Evolutionary conservation across 2,113 vertebrate species (phyloP).

Genomic region (Aegotheles bennettii): DNA sequence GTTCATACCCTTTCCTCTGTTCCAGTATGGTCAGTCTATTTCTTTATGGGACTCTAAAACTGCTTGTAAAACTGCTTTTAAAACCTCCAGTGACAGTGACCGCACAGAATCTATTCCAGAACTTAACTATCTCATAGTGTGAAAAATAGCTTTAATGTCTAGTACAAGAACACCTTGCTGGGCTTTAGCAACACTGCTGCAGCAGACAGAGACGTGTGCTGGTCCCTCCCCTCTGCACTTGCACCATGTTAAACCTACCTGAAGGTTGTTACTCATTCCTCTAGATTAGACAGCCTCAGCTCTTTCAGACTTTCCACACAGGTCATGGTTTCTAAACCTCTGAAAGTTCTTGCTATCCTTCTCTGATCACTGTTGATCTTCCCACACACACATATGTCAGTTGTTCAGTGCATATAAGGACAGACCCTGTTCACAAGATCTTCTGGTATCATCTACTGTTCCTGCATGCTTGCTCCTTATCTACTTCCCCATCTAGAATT

Average conservation of each 20-base stretch:
- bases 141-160: background rate
- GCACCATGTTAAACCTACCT: background rate
- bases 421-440: background rate
- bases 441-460: background rate
- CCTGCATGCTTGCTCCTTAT: background rate
- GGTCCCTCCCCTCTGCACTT: background rate
- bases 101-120: background rate
- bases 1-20: background rate
- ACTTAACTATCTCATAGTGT: background rate
- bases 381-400: accelerated
- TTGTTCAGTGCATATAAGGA: background rate
- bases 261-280: background rate
- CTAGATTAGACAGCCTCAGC: background rate
- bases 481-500: background rate
- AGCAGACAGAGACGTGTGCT: background rate
- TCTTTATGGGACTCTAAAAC: background rate
- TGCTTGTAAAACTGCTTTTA: background rate
- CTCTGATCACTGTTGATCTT: background rate
- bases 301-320: background rate
- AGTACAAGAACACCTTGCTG: background rate
- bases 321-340: background rate
- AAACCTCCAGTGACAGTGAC: background rate
- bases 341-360: background rate
- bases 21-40: background rate
- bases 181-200: background rate